Evolutionary conservation across 2,113 vertebrate species (phyloP).

Genomic region (Ciconia maguari): DNA sequence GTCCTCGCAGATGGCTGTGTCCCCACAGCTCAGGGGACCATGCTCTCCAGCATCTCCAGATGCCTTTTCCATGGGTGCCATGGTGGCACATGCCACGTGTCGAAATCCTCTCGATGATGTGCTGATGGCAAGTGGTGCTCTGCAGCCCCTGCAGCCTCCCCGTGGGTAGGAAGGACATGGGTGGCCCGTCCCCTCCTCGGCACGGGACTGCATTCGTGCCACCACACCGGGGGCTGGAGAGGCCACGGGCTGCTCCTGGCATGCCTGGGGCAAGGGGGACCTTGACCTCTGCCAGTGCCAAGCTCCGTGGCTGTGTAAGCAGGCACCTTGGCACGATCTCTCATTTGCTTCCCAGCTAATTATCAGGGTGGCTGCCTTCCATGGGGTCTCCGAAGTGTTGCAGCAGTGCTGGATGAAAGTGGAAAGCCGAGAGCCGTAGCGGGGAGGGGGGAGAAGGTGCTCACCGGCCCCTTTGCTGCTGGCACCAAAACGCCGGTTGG

Average conservation of each 20-base stretch:
- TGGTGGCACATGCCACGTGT: accelerated
- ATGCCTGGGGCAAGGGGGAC: accelerated
- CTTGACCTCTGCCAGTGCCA: neutral
- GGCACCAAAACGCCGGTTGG: neutral
- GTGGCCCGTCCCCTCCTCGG: neutral
- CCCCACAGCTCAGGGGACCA: neutral
- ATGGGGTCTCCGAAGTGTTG: neutral
- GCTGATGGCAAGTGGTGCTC: neutral
- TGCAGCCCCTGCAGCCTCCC: neutral
- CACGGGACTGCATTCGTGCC: accelerated
- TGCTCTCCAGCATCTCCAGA: neutral
- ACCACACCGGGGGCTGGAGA: neutral
- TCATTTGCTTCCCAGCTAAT: neutral
- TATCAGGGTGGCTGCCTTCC: neutral
- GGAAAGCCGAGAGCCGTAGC: neutral
- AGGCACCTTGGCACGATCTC: accelerated
- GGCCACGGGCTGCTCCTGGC: accelerated
- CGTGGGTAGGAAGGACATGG: neutral
- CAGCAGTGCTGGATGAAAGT: neutral
- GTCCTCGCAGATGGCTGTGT: neutral
- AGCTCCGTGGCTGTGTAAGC: neutral
- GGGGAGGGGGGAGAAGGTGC: neutral
- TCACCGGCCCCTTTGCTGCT: neutral
- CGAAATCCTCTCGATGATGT: accelerated
- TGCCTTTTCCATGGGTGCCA: neutral